Evolutionary conservation across 1,140 invertebrate genomes (phyloP).

Genomic region (Colletes latitarsis): DNA sequence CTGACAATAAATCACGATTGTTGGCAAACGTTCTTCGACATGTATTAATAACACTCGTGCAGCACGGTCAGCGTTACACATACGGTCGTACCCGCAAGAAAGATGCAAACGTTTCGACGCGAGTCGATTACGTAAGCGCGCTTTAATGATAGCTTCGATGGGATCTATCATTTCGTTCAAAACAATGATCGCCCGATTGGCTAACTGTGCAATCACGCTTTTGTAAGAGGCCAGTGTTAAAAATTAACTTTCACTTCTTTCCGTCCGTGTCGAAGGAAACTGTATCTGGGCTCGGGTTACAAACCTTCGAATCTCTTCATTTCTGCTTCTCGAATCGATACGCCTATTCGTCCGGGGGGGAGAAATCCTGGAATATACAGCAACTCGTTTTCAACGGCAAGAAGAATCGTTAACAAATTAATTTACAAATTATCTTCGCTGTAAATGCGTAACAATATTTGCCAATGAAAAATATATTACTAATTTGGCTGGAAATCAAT

Average conservation of each 20-base stretch:
- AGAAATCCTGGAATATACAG: too few relatives aligned
- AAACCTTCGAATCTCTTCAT: too few relatives aligned
- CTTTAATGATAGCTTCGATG: constrained; percentile 58
- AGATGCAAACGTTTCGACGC: constrained; percentile 19
- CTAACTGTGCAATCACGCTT: constrained; percentile 62
- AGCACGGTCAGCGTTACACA: constrained; percentile 12
- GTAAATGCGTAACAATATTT: too few relatives aligned
- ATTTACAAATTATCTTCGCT: too few relatives aligned
- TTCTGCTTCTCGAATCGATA: neutral
- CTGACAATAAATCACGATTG: constrained; percentile 35
- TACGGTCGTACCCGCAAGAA: neutral
- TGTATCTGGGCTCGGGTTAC: neutral
- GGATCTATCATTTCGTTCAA: constrained; percentile 61
- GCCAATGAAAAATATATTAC: too few relatives aligned
- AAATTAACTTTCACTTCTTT: constrained; percentile 65
- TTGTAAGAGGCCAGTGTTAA: constrained; percentile 58
- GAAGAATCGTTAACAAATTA: too few relatives aligned
- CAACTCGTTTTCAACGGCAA: too few relatives aligned
- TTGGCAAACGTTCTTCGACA: constrained; percentile 35
- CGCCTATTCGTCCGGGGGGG: neutral
- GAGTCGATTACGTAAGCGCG: constrained; percentile 49
- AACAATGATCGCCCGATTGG: constrained; percentile 67
- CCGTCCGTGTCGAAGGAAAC: constrained; percentile 34
- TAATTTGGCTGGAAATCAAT: too few relatives aligned
- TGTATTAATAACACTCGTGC: constrained; percentile 22